phyloP scores from a whole-genome alignment of 92 coral and sea anemone species.

The Umimayanthus chanpuru region DNA sequence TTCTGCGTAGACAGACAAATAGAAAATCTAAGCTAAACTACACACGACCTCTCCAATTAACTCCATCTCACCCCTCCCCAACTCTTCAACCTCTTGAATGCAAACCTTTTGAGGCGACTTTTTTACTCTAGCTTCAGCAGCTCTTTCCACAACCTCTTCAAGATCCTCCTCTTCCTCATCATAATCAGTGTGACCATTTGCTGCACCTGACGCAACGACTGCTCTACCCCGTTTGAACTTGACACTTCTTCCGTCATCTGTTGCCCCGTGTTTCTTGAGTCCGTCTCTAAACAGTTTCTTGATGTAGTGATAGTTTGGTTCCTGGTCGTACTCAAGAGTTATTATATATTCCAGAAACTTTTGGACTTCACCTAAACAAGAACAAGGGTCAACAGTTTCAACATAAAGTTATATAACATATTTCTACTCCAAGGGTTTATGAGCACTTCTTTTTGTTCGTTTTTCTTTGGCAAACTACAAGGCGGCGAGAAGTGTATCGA shows the following conservation, averaged over 20 bases:
- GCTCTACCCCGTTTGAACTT: slow-evolving; percentile 51
- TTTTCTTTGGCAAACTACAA: too few species aligned
- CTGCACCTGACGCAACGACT: neutral
- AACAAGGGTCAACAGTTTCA: neutral
- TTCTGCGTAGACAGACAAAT: too few species aligned
- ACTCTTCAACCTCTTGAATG: neutral
- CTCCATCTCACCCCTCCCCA: slow-evolving; percentile 2
- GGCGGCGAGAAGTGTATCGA: too few species aligned
- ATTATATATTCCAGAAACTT: slow-evolving; percentile 73
- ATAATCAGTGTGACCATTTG: slow-evolving; percentile 19
- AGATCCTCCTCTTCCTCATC: slow-evolving; percentile 30
- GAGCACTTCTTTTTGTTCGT: neutral
- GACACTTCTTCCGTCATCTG: slow-evolving; percentile 88
- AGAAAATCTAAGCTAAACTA: neutral
- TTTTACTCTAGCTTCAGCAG: neutral
- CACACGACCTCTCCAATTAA: slow-evolving; percentile 2
- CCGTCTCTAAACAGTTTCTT: slow-evolving; percentile 80
- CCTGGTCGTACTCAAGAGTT: slow-evolving; percentile 69
- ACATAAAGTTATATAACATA: neutral
- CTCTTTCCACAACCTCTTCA: slow-evolving; percentile 19
- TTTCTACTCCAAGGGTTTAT: neutral
- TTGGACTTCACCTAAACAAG: slow-evolving; percentile 75
- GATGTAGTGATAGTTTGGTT: slow-evolving; percentile 81
- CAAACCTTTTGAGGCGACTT: slow-evolving; percentile 31
- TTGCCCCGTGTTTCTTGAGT: slow-evolving; percentile 73